Evolutionary conservation across 2,797 vertebrate species (phyloP).

Genomic region (Tauraco hartlaubi): DNA sequence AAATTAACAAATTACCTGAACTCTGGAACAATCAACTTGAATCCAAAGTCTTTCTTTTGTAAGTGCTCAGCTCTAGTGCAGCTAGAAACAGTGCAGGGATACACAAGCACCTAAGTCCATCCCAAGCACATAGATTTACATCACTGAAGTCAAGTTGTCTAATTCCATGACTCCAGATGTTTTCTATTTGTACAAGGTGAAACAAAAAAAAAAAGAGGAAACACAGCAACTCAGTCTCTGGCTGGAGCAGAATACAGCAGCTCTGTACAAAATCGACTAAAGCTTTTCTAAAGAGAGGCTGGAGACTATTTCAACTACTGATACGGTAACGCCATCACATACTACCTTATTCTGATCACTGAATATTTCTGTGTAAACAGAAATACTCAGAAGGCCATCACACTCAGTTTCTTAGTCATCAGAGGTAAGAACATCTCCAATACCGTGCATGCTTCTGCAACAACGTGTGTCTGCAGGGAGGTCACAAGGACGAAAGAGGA

Average conservation of each 20-base stretch:
- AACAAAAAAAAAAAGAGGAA: neutral
- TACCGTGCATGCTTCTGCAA: neutral
- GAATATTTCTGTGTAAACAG: neutral
- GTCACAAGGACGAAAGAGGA: neutral
- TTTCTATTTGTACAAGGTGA: neutral
- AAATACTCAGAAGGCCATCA: neutral
- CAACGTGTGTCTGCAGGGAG: neutral
- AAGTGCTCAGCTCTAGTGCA: neutral
- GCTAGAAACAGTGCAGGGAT: neutral
- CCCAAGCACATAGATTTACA: neutral
- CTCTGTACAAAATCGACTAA: neutral
- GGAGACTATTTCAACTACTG: neutral
- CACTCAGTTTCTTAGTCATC: neutral
- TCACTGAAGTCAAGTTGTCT: neutral
- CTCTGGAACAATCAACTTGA: neutral
- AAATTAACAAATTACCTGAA: neutral
- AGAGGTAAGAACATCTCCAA: neutral
- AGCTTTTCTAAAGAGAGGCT: neutral
- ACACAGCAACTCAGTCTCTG: neutral
- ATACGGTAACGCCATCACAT: rapidly evolving
- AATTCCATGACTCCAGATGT: neutral
- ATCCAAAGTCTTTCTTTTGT: neutral
- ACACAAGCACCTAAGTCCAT: neutral
- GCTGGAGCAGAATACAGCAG: neutral
- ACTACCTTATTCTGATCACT: neutral